These are phyloP conservation scores for Pelmatolapia mariae DNA, from an alignment of 2,113 vertebrate species.

Conservation along the genomic window DNA sequence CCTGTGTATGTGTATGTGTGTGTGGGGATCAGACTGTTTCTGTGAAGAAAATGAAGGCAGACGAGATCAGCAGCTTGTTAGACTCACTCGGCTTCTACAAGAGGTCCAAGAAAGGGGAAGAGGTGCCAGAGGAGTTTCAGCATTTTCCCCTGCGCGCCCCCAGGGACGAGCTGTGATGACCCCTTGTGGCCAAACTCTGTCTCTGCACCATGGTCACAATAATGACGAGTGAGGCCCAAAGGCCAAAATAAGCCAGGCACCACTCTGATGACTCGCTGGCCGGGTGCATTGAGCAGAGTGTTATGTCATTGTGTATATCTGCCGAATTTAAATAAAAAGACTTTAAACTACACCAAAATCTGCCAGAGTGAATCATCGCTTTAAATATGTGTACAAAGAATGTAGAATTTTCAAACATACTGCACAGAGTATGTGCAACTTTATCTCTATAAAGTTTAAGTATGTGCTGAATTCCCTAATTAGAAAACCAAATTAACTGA, in stretches of 20 bases:
- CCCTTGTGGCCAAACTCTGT: constrained; percentile 42
- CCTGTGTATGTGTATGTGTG: neutral
- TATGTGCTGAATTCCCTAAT: neutral
- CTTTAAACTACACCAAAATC: neutral
- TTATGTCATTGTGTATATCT: neutral
- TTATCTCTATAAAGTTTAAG: neutral
- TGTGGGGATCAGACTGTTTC: constrained; percentile 56
- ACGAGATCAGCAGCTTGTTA: constrained; percentile 73
- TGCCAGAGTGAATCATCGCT: neutral
- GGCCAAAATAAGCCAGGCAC: constrained; percentile 50
- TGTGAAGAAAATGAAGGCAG: constrained; percentile 72
- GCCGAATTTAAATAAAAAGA: neutral
- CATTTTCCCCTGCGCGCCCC: constrained; percentile 66
- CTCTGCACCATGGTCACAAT: constrained; percentile 36
- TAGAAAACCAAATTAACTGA: neutral
- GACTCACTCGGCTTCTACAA: constrained; percentile 78
- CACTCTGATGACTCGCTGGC: constrained; percentile 48
- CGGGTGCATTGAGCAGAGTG: neutral
- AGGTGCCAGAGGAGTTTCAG: constrained; percentile 75
- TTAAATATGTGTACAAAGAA: neutral
- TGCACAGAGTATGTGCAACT: neutral
- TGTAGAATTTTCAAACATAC: neutral
- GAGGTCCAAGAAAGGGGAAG: constrained; percentile 75
- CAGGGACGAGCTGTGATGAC: constrained; percentile 74
- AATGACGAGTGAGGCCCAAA: constrained; percentile 68